Evolutionary conservation across 1,140 invertebrate genomes (phyloP).

Genomic region (Hyphantria cunea): DNA sequence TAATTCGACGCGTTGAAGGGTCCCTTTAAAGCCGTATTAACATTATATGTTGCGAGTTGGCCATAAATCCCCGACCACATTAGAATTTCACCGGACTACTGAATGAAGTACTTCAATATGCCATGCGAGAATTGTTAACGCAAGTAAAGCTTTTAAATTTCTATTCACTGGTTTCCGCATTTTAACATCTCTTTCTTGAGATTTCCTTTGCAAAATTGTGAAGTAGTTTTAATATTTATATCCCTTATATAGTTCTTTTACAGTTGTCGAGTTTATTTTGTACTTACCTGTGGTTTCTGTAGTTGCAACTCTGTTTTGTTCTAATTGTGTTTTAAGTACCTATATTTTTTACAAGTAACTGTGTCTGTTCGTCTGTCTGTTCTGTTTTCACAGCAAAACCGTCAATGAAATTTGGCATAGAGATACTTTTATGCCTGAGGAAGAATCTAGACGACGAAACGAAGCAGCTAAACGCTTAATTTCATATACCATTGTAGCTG

Average conservation of each 20-base stretch:
- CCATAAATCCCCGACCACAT: conserved; percentile 45
- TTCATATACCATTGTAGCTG: too few relatives aligned
- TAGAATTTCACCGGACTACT: conserved; percentile 38
- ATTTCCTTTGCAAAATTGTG: conserved; percentile 1
- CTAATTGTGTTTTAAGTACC: too few relatives aligned
- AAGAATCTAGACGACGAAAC: too few relatives aligned
- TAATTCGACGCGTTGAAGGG: too few relatives aligned
- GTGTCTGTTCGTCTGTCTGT: too few relatives aligned
- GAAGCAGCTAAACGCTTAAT: too few relatives aligned
- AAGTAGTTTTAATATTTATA: conserved; percentile 2
- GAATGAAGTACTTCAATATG: conserved; percentile 38
- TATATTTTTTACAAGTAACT: too few relatives aligned
- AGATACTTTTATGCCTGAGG: too few relatives aligned
- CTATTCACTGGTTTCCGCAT: conserved; percentile 11
- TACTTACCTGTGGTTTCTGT: not conserved
- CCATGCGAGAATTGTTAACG: conserved; percentile 24
- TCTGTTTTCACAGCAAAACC: too few relatives aligned
- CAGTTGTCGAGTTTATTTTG: not conserved
- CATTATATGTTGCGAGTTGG: conserved; percentile 36
- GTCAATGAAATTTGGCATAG: too few relatives aligned
- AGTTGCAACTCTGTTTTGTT: too few relatives aligned
- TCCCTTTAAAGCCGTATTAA: conserved; percentile 33
- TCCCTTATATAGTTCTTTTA: conserved; percentile 4
- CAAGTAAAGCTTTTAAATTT: conserved; percentile 33
- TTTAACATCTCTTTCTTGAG: conserved; percentile 5